Base-by-base conservation (phyloP, 2,797 vertebrate species). In the Buceros bicornis region DNA sequence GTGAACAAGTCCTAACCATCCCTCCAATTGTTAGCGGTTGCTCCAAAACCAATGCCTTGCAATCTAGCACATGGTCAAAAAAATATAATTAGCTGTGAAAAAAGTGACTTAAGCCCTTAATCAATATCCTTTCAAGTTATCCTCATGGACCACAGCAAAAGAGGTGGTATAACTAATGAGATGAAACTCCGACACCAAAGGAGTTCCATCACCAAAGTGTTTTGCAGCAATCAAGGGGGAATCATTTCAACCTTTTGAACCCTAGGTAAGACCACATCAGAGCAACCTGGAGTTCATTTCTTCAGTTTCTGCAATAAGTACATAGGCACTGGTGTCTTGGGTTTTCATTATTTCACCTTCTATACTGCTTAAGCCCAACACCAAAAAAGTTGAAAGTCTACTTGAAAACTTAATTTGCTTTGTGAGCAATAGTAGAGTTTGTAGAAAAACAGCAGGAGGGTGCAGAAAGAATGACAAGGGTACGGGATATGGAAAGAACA, bases 51-150 rank as follows among this genome's bases (percentile, higher is more conserved):
- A 28, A 5, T 13, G 40, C 10, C 82, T 85, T 72, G 20, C 90
- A 95, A 93, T 56, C 21, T 54, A 94, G 76, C 57, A 94, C 58
- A 31, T 57, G 42, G 72, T 54, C 87, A 77, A 86, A 95, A 54
- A 67, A 87, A 82, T 31, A 89, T 82, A 97, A 97, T 94, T 92
- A 93, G 53, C 88, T 56, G 25, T 28, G 92, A 95, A 95, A 97
- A 40, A 58, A 79, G 51, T 37, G 86, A 97, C 60, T 77, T 94
- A 93, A 97, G 51, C 51, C 87, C 88, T 96, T 96, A 97, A 96
- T 97, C 94, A 91, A 97, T 95, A 96, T 4, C 57, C 51, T 96
- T 96, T 90, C 84, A 89, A 95, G 86, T 47, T 95, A 69, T 50
- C 86, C 76, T 92, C 89, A 92, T 56, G 92, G 69, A 60, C 90